phyloP scores from a whole-genome alignment of 2,113 vertebrate genomes.

The Oceanodroma tethys region DNA sequence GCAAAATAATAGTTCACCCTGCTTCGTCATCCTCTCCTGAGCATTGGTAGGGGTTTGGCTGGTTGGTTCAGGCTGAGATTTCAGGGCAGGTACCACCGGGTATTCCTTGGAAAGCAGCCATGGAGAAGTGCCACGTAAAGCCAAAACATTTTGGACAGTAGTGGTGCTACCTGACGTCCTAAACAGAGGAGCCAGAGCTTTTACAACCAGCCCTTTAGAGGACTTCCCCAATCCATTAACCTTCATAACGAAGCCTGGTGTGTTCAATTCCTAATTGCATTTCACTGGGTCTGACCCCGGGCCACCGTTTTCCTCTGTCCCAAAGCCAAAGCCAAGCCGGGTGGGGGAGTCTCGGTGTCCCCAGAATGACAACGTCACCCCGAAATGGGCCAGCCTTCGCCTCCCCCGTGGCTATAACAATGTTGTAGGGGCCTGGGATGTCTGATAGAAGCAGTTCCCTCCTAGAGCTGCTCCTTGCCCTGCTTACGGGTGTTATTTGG shows the following conservation, averaged over 20 bases:
- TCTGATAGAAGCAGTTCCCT: not conserved
- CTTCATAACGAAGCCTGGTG: accelerated
- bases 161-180: accelerated
- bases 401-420: accelerated
- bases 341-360: not conserved
- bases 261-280: accelerated
- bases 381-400: not conserved
- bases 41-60: not conserved
- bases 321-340: not conserved
- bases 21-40: not conserved
- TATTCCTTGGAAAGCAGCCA: not conserved
- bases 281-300: accelerated
- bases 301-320: not conserved
- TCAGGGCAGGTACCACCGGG: not conserved
- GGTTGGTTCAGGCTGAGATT: not conserved
- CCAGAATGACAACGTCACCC: accelerated
- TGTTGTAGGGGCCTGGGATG: accelerated
- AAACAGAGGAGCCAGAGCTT: not conserved
- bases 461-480: not conserved
- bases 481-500: accelerated
- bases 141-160: accelerated
- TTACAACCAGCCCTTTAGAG: not conserved
- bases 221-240: too few species aligned
- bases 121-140: not conserved
- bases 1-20: not conserved